Percentiles rank a stretch among this genome's conserved stretches.
phyloP scores from a whole-genome alignment of 2,888 invertebrate species.

The Limenitis camilla region DNA sequence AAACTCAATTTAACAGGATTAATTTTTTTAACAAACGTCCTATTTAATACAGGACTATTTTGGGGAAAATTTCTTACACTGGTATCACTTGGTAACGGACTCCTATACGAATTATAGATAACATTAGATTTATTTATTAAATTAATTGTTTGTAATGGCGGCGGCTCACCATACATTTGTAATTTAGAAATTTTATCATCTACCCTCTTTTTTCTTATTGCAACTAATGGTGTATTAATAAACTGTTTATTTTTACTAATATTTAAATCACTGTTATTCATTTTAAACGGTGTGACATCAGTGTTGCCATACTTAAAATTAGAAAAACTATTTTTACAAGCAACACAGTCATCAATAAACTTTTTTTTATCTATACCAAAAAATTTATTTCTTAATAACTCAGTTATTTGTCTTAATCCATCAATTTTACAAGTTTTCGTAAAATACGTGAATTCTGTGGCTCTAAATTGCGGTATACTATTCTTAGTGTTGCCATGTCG shows the following conservation, averaged over 20 bases:
- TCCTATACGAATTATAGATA: slow-evolving; percentile 27
- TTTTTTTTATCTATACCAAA: slow-evolving; percentile 32
- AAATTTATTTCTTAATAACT: slow-evolving; percentile 52
- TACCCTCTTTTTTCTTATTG: slow-evolving; percentile 45
- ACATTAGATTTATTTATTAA: slow-evolving; percentile 52
- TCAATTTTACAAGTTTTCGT: slow-evolving; percentile 75
- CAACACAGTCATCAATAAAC: slow-evolving; percentile 48
- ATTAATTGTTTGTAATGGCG: slow-evolving; percentile 67
- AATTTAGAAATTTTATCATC: slow-evolving; percentile 66
- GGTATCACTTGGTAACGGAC: slow-evolving; percentile 33
- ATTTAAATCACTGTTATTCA: slow-evolving; percentile 43
- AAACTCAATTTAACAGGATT: slow-evolving; percentile 53
- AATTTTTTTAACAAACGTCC: slow-evolving; percentile 39
- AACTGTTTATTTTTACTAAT: slow-evolving; percentile 44
- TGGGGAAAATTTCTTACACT: slow-evolving; percentile 15
- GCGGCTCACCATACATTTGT: slow-evolving; percentile 71
- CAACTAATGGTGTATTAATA: slow-evolving; percentile 45
- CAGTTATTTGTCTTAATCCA: slow-evolving; percentile 59
- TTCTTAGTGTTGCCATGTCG: slow-evolving; percentile 64
- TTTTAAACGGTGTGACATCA: slow-evolving; percentile 53
- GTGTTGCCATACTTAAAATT: slow-evolving; percentile 30
- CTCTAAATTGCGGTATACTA: slow-evolving; percentile 74
- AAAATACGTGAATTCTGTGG: slow-evolving; percentile 76
- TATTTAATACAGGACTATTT: slow-evolving; percentile 36
- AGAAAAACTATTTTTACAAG: slow-evolving; percentile 44